A percentile compares a stretch with the other conserved stretches of the same genome.
Evolutionary conservation across 2,888 invertebrate genomes (phyloP).

Genomic region (Pollenia amentaria): DNA sequence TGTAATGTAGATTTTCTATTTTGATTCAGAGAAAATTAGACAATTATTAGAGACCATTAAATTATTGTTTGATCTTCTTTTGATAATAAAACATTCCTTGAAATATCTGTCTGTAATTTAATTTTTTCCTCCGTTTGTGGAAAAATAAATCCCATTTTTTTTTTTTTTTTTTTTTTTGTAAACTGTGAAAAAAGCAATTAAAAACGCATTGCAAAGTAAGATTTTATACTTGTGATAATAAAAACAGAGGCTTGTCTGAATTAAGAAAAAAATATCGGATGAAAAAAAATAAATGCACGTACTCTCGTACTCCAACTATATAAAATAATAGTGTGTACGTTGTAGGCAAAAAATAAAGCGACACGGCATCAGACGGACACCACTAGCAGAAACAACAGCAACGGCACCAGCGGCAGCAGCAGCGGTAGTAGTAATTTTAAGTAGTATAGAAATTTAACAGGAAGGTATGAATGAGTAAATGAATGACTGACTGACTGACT

Average conservation of each 20-base stretch:
- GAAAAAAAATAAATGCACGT: slow-evolving; percentile 71
- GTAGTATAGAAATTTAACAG: slow-evolving; percentile 48
- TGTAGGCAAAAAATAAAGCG: slow-evolving; percentile 50
- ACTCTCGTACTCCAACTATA: slow-evolving; percentile 64
- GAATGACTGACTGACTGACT: slow-evolving; percentile 32
- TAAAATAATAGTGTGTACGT: slow-evolving; percentile 74
- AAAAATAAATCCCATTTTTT: slow-evolving; percentile 74
- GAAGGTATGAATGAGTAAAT: slow-evolving; percentile 68
- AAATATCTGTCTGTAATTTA: slow-evolving; percentile 15
- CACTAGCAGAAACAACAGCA: slow-evolving; percentile 34
- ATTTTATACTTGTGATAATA: slow-evolving; percentile 71
- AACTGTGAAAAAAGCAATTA: slow-evolving; percentile 75
- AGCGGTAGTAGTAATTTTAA: slow-evolving; percentile 44
- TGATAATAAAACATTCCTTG: slow-evolving; percentile 11
- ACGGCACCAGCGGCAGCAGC: slow-evolving; percentile 41
- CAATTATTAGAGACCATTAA: too few species aligned
- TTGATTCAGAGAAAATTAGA: too few species aligned
- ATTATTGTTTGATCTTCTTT: neutral
- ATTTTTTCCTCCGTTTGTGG: slow-evolving; percentile 50
- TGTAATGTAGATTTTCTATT: too few species aligned
- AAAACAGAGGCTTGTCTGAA: slow-evolving; percentile 69
- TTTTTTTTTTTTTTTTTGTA: slow-evolving; percentile 70
- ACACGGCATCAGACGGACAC: slow-evolving; percentile 43
- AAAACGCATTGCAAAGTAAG: slow-evolving; percentile 76
- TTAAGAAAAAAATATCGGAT: slow-evolving; percentile 56